Conservation (phyloP, 2,888 invertebrate genomes). For the Allolobophora icterica region DNA sequence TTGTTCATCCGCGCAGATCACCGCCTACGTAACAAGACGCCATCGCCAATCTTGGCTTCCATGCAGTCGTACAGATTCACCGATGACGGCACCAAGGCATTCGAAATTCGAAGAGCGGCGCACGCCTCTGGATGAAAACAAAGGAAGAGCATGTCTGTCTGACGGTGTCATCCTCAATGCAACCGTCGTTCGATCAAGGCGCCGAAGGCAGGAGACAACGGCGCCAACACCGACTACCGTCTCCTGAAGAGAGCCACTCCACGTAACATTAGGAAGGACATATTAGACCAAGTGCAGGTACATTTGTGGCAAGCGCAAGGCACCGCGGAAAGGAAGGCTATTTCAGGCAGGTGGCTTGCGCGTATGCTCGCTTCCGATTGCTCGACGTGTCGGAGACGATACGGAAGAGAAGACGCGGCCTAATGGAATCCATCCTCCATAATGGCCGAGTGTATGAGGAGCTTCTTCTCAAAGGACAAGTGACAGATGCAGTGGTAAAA, state of each 20-base stretch:
- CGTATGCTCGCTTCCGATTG: not conserved
- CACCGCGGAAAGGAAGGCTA: not conserved
- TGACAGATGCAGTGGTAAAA: not conserved
- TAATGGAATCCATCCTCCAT: conserved; percentile 17
- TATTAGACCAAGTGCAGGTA: not conserved
- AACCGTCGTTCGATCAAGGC: not conserved
- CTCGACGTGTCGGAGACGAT: not conserved
- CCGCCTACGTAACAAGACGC: not conserved
- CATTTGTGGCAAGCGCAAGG: no score
- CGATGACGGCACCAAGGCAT: not conserved
- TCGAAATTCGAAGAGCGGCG: not conserved
- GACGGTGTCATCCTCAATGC: not conserved
- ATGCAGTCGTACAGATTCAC: not conserved
- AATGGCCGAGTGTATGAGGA: not conserved
- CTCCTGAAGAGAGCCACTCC: not conserved
- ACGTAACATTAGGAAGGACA: not conserved
- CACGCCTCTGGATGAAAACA: not conserved
- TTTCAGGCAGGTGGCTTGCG: not conserved
- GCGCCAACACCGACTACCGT: no score
- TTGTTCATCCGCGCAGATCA: not conserved
- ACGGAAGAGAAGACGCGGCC: not conserved
- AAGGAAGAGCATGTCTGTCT: not conserved
- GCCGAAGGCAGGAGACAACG: not conserved
- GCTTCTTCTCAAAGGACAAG: conserved; percentile 3
- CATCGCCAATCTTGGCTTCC: not conserved